A percentile compares a stretch with the other conserved stretches of the same genome.
These are phyloP conservation scores for Micrasema longulum DNA, from an alignment of 1,140 invertebrate genomes.

Conservation along the genomic window DNA sequence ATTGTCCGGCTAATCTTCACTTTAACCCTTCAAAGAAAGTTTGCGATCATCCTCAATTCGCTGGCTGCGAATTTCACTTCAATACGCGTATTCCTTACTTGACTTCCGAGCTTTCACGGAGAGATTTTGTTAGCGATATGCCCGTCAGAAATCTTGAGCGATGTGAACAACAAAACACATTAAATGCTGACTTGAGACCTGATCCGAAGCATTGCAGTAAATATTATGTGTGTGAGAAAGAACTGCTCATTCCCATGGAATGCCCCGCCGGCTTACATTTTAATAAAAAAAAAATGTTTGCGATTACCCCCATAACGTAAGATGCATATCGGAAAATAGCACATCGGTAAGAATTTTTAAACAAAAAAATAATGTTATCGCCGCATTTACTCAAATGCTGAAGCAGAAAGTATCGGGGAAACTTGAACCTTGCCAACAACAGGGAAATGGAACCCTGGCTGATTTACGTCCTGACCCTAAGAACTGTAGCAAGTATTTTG, in stretches of 20 bases:
- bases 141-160: background rate
- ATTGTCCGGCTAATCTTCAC: slow-evolving; percentile 58
- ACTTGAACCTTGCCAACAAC: too few relatives aligned
- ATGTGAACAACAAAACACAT: background rate
- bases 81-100: background rate
- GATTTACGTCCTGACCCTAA: slow-evolving; percentile 53
- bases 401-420: too few relatives aligned
- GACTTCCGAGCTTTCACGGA: background rate
- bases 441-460: slow-evolving; percentile 19
- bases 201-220: too few relatives aligned
- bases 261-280: too few relatives aligned
- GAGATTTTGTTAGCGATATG: background rate
- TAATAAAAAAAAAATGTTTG: too few relatives aligned
- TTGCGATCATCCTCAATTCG: slow-evolving; percentile 58
- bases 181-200: slow-evolving; percentile 54
- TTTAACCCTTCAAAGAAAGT: slow-evolving; percentile 58
- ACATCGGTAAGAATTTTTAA: too few relatives aligned
- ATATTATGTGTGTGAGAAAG: too few relatives aligned
- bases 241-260: too few relatives aligned
- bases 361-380: too few relatives aligned
- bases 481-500: slow-evolving; percentile 56
- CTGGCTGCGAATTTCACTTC: slow-evolving; percentile 46
- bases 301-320: too few relatives aligned
- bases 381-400: too few relatives aligned
- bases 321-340: too few relatives aligned